A percentile compares a stretch with the other conserved stretches of the same genome.
phyloP scores from a whole-genome alignment of 2,113 vertebrate genomes.

The Chionodraco myersi region DNA sequence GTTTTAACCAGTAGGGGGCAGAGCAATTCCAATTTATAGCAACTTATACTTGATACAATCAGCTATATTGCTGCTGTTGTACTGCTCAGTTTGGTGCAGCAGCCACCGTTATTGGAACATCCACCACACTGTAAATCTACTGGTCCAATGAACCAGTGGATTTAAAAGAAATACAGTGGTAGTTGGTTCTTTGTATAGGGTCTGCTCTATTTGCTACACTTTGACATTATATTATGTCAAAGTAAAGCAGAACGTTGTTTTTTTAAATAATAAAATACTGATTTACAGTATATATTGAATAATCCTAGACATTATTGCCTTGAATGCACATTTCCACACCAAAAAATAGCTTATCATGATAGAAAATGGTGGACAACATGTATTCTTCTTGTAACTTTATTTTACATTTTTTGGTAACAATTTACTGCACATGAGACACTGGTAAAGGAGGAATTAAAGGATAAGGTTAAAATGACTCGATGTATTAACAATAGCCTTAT shows the following conservation, averaged over 20 bases:
- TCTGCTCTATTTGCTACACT: neutral
- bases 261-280: neutral
- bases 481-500: neutral
- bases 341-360: neutral
- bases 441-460: neutral
- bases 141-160: slow-evolving; percentile 2
- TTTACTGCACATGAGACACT: neutral
- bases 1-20: slow-evolving; percentile 8
- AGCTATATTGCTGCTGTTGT: slow-evolving; percentile 1
- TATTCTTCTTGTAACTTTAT: neutral
- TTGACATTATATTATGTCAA: neutral
- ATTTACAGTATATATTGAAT: neutral
- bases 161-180: neutral
- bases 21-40: neutral
- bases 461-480: neutral
- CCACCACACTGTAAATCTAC: too few species aligned
- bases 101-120: neutral
- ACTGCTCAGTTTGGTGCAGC: neutral
- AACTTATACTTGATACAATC: neutral
- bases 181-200: neutral
- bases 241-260: neutral
- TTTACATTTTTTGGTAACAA: neutral
- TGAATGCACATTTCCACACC: neutral
- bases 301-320: neutral
- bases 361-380: neutral